phyloP scores from a whole-genome alignment of 2,797 vertebrate genomes.

The Betta splendens region DNA sequence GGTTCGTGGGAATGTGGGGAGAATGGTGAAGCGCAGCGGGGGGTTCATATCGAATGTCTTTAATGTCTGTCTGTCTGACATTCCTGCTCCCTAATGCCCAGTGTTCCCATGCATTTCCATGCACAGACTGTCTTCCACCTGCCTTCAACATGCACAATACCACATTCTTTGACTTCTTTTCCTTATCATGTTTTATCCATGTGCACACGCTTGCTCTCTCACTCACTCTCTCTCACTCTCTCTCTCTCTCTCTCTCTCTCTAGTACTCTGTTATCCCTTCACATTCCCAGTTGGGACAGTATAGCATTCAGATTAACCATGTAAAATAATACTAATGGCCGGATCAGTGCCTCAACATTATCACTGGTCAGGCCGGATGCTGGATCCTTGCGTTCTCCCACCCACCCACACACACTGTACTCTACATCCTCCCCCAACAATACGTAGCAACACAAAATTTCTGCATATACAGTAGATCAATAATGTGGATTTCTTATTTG shows the following conservation, averaged over 20 bases:
- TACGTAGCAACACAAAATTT: not conserved
- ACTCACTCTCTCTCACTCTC: not conserved
- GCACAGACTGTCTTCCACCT: conserved; percentile 31
- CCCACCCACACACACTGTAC: not conserved
- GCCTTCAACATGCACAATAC: conserved; percentile 21
- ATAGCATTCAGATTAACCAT: conserved; percentile 18
- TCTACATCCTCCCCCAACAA: not conserved
- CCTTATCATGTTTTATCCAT: not conserved
- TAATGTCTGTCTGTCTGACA: conserved; percentile 53
- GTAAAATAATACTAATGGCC: conserved; percentile 44
- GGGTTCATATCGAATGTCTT: conserved; percentile 58
- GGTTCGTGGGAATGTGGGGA: conserved; percentile 49
- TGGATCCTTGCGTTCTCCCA: conserved; percentile 35
- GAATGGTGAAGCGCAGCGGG: conserved; percentile 34
- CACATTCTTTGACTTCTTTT: conserved; percentile 3
- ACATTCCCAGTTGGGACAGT: conserved; percentile 11
- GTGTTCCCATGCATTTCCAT: conserved; percentile 45
- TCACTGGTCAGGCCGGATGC: conserved; percentile 49
- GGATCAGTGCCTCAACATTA: conserved; percentile 36
- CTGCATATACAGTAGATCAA: not conserved
- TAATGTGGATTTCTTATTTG: not conserved
- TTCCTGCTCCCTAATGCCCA: conserved; percentile 47
- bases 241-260: too few relatives aligned
- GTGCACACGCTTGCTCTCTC: not conserved
- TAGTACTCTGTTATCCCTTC: not conserved